Evolutionary conservation across 2,797 vertebrate genomes (phyloP), one percentile per base, ranked within the genome.

Genomic region (Carapus acus): DNA sequence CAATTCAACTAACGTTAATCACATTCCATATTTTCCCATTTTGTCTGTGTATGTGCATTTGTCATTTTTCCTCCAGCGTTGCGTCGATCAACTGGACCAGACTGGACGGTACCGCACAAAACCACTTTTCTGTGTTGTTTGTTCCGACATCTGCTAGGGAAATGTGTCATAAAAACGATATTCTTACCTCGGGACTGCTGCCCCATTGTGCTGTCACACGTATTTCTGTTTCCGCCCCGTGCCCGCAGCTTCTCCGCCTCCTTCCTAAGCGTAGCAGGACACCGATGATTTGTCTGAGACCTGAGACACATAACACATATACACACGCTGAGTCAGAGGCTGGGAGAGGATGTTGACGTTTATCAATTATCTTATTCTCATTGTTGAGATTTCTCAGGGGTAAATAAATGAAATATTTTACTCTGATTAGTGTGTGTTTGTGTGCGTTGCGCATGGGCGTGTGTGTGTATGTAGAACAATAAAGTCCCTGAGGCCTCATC

Each of bases 141-240:
- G 22, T 49, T n/a, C 1, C 54, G 39, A 64, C 20, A 37, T 43
- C 17, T 33, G 31, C 20, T 38, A 16, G 50, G 39, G 27, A 38
- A 34, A 39, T 8, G 12, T 19, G 54, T 49, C 27, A 40, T 77
- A 65, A 71, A 73, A 24, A 21, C 60, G 56, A 69, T 7, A 7
- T n/a, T 37, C 7, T 42, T 18, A 22, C 37, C 42, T 40, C 42
- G 14, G 33, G 44, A 53, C 52, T 49, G 2, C 24, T 52, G 8
- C 3, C 17, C 40, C 47, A 27, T 54, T 45, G 40, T 33, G 31
- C 58, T 62, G 58, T 40, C 37, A 15, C 21, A n/a, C 12, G 2
- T 42, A 65, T 15, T 36, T 15, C 13, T 7, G 14, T 36, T 36
- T 36, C 13, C 68, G 76, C 52, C 64, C 17, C 16, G 31, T n/a